phyloP scores from a whole-genome alignment of 2,797 vertebrate species.

The Sandelia bainsii region DNA sequence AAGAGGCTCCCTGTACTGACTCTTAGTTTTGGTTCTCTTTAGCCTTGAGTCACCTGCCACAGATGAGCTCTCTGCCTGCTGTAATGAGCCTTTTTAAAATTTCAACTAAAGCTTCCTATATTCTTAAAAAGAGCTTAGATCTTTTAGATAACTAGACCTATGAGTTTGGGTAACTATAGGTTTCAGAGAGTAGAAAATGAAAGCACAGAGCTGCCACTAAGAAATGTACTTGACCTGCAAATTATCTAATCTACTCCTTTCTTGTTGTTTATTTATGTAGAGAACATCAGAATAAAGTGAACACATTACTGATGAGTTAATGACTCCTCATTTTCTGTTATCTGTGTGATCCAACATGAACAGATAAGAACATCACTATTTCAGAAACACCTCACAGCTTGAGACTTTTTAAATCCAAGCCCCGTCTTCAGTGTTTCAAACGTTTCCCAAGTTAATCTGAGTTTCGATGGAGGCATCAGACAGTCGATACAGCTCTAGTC shows the following conservation, averaged over 20 bases:
- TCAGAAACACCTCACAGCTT: neutral
- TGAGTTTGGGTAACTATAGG: neutral
- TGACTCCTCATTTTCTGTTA: constrained; percentile 6
- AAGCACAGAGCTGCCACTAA: neutral
- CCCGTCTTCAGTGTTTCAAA: constrained; percentile 9
- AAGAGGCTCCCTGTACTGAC: constrained; percentile 27
- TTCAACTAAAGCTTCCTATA: constrained; percentile 23
- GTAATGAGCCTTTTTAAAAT: constrained; percentile 31
- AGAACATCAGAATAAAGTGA: neutral
- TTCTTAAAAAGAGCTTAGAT: constrained; percentile 30
- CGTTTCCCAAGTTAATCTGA: constrained; percentile 24
- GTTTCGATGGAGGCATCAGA: constrained; percentile 32
- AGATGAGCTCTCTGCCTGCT: constrained; percentile 32
- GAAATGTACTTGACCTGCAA: neutral
- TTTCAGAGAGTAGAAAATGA: neutral
- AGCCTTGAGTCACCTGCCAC: constrained; percentile 23
- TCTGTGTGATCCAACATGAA: neutral
- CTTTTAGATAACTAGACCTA: constrained; percentile 25
- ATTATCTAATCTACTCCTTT: constrained; percentile 2
- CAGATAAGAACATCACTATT: neutral
- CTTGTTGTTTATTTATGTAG: neutral
- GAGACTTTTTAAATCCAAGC: neutral
- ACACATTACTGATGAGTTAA: neutral
- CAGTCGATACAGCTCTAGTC: constrained; percentile 36
- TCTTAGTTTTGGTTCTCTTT: constrained; percentile 1